A percentile compares a stretch with the other conserved stretches of the same genome.
phyloP scores from a whole-genome alignment of 2,797 vertebrate genomes.

The Phaenicophaeus curvirostris region DNA sequence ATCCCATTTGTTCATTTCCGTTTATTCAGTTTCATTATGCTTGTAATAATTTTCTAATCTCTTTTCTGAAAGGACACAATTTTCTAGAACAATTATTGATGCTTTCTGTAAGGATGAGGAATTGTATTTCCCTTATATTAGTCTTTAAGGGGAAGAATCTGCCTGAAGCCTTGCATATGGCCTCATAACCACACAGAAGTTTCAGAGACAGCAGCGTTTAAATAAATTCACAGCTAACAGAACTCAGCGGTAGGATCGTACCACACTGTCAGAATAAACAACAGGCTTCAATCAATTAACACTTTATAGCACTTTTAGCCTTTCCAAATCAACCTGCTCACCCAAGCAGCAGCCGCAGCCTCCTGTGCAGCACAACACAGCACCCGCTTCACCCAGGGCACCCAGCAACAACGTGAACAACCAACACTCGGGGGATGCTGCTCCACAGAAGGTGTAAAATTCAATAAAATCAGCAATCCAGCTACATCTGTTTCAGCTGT shows the following conservation, averaged over 20 bases:
- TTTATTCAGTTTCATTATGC: not conserved
- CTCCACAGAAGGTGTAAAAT: fast-evolving
- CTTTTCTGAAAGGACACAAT: not conserved
- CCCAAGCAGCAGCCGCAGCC: not conserved
- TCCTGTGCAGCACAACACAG: fast-evolving
- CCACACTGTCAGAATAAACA: not conserved
- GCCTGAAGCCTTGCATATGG: not conserved
- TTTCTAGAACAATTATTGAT: not conserved
- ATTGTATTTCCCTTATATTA: not conserved
- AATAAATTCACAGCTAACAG: not conserved
- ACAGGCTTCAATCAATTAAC: fast-evolving
- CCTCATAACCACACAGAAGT: not conserved
- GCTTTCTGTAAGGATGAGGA: fast-evolving
- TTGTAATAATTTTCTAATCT: not conserved
- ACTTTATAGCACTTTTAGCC: not conserved
- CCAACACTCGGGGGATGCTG: not conserved
- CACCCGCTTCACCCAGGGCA: fast-evolving
- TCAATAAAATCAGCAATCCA: not conserved
- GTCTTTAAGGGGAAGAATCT: not conserved
- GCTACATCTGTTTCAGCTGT: not conserved
- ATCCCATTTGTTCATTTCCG: not conserved
- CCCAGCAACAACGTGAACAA: fast-evolving
- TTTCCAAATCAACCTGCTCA: not conserved
- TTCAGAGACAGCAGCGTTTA: fast-evolving
- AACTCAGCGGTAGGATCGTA: not conserved